Evolutionary conservation across 2,113 vertebrate species (phyloP), one percentile per base, ranked within the genome.

Genomic region (Spermophilus dauricus): DNA sequence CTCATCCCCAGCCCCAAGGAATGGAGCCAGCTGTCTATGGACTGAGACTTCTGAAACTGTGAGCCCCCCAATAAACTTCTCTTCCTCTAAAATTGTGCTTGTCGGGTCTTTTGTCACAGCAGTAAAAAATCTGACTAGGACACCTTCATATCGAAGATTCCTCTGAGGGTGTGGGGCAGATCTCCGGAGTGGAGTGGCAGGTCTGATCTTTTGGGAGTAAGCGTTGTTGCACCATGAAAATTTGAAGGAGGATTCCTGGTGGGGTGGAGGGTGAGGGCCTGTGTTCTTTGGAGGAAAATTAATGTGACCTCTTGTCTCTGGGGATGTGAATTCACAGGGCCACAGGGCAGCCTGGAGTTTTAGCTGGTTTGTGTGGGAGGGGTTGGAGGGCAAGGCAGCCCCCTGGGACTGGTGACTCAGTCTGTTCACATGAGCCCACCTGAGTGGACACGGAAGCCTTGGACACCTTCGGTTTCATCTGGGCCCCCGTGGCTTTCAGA

Each of bases 291-390:
- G 39, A 58, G 61, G 32, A 58, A 2, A 17, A 24, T 45, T 14
- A 17, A 37, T 2, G 1, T 10, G 17, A 11, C 32, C 45, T 14
- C 2, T 10, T 16, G 12, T 45, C 32, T 32, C 22, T 56, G 76
- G 11, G 78, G 16, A 22, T 22, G 8, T 9, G 26, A 7, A 10
- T 37, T 65, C 13, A 51, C 8, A 13, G n/a, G 73, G 28, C 28
- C 51, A 7, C 53, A 37, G 8, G 61, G 30, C 1, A 37, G n/a
- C 39, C 69, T 87, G 28, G 56, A 9, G 28, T 34, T 42, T 56
- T 13, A 20, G 0, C 1, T 20, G 39, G 24, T 16, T 63, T 53
- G 8, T 2, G 16, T 16, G 8, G 3, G 1, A 24, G 11, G 39
- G 12, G 48, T 2, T 13, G 48, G 48, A 51, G 48, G 48, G 48